Evolutionary conservation across 2,888 invertebrate genomes (phyloP), one percentile per base, ranked within the genome.

Genomic region (Patella pellucida): DNA sequence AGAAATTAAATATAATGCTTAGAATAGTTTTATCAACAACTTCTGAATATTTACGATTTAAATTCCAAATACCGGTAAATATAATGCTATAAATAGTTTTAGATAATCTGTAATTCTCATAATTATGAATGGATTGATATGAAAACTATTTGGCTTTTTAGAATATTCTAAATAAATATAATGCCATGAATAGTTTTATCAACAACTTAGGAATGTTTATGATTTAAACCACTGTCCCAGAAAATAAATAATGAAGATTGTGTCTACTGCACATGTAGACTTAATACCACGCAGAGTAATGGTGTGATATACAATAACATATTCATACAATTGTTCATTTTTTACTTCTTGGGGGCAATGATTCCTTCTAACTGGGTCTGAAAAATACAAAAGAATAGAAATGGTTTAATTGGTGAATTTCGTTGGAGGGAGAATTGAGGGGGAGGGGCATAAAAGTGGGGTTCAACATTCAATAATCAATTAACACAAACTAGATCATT

Each of bases 301-400:
- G 62, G 3, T 23, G 23, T 62, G 62, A 23, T 23, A 62, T 62
- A 62, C 19, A 62, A 62, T 12, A 19, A 11, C 12, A 14, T 23
- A 62, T 11, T 62, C 23, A 11, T 54, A 23, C 23, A 62, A 23
- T 23, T 62, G 19, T 62, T 62, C 62, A 62, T 62, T 62, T 62
- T 75, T 81, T 87, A 96, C 92, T 97, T 97, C 93, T 96, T 97
- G 51, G 97, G 96, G 75, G 97, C 96, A 84, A 97, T 96, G 84
- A 97, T 97, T 83, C 97, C 97, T 92, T 97, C 97, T 82, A 97
- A 92, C 93, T 97, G 97, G 69, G 96, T 95, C 95, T 95, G 92
- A 88, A 93, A 92, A 81, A 82, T 71, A 80, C 86, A 85, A 84
- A 80, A 78, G 16, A 70, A 9, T 72, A 67, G 7, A n/a, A 3